A percentile compares a stretch with the other conserved stretches of the same genome.
Evolutionary conservation across 2,113 vertebrate genomes (phyloP).

Genomic region (Fukomys damarensis): DNA sequence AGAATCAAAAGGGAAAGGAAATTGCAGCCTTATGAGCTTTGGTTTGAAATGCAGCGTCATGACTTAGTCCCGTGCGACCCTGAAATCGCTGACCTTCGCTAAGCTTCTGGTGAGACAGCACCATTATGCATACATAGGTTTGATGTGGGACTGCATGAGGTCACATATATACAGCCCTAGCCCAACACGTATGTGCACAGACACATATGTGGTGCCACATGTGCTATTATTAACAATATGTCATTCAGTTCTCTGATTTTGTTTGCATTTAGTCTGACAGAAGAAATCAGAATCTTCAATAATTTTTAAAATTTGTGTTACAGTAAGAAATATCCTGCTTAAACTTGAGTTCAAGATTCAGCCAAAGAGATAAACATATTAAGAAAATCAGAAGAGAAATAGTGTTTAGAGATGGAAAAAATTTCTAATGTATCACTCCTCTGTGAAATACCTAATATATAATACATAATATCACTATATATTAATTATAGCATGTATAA

Average conservation of each 20-base stretch:
- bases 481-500: neutral
- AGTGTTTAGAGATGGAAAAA: neutral
- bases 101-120: neutral
- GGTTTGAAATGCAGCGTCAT: neutral
- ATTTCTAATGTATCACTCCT: neutral
- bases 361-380: neutral
- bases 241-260: neutral
- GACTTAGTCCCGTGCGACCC: neutral
- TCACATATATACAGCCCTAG: neutral
- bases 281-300: neutral
- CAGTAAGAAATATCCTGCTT: neutral
- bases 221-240: neutral
- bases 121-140: neutral
- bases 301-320: neutral
- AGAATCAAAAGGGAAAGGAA: neutral
- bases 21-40: neutral
- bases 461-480: neutral
- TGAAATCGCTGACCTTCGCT: neutral
- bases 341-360: neutral
- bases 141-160: neutral
- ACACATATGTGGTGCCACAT: neutral
- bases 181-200: neutral
- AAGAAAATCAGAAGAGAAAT: slow-evolving; percentile 17
- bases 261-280: neutral
- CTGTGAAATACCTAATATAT: neutral